Evolutionary conservation across 2,113 vertebrate genomes (phyloP).

Genomic region (Xenus cinereus): DNA sequence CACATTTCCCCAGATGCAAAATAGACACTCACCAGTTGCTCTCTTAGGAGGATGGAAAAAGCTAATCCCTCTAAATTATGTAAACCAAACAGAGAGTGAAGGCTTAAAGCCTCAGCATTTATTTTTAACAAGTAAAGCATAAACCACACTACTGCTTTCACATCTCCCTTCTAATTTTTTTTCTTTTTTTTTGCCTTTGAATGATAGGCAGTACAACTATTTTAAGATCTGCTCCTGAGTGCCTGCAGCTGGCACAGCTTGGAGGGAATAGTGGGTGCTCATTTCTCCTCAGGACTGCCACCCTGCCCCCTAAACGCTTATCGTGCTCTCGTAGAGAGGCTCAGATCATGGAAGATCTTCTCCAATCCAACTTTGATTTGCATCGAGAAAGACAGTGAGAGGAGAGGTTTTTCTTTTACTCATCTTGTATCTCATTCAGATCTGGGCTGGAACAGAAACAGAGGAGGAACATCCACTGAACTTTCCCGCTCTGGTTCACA

Average conservation of each 20-base stretch:
- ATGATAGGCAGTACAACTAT: not conserved
- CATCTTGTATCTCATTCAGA: not conserved
- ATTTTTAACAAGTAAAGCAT: conserved; percentile 18
- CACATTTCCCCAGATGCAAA: conserved; percentile 5
- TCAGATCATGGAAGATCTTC: not conserved
- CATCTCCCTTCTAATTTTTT: not conserved
- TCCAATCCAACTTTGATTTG: not conserved
- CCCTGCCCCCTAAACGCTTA: fast-evolving
- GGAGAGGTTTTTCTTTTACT: not conserved
- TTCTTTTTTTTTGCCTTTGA: not conserved
- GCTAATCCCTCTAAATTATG: conserved; percentile 30
- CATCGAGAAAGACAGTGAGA: not conserved
- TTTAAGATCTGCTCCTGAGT: not conserved
- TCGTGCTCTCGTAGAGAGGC: not conserved
- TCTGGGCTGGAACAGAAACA: conserved; percentile 2
- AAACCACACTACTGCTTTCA: conserved; percentile 1
- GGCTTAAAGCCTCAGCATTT: not conserved
- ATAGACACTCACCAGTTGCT: not conserved
- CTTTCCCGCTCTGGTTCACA: not conserved
- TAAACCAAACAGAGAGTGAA: conserved; percentile 11
- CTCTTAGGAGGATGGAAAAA: conserved; percentile 31
- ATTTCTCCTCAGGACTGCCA: not conserved
- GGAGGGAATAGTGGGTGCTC: not conserved
- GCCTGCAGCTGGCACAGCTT: not conserved
- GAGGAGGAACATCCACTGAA: not conserved